Evolutionary conservation across 92 coral and sea anemone genomes (phyloP).

Genomic region (Epizoanthus illoricatus): DNA sequence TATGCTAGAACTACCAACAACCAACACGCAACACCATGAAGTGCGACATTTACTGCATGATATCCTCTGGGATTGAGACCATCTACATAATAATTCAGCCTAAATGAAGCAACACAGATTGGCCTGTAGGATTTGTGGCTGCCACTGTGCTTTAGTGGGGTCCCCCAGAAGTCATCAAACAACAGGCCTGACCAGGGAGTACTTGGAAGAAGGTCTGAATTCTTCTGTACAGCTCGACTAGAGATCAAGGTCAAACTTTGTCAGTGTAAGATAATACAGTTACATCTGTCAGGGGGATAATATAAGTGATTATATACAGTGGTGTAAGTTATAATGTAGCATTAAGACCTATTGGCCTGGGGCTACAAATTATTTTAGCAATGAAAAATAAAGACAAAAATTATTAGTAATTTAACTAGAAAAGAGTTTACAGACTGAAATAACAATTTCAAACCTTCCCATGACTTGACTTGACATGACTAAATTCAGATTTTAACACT

Average conservation of each 20-base stretch:
- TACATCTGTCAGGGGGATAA: neutral
- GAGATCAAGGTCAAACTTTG: slow-evolving; percentile 7
- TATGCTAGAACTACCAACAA: slow-evolving; percentile 73
- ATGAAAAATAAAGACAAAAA: neutral
- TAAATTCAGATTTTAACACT: too few relatives aligned
- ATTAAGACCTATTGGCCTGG: too few relatives aligned
- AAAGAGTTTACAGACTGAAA: too few relatives aligned
- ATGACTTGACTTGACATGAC: too few relatives aligned
- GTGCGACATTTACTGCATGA: slow-evolving; percentile 77
- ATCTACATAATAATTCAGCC: slow-evolving; percentile 75
- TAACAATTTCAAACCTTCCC: too few relatives aligned
- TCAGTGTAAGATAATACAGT: neutral
- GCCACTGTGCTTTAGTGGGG: slow-evolving; percentile 98
- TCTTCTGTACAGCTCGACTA: slow-evolving; percentile 95
- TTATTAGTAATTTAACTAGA: too few relatives aligned
- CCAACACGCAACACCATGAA: slow-evolving; percentile 80
- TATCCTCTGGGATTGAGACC: slow-evolving; percentile 89
- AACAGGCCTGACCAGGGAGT: slow-evolving; percentile 91
- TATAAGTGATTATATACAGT: too few relatives aligned
- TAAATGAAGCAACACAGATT: slow-evolving; percentile 93
- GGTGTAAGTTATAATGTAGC: too few relatives aligned
- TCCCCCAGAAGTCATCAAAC: slow-evolving; percentile 97
- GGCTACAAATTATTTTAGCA: too few relatives aligned
- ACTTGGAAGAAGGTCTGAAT: slow-evolving; percentile 81
- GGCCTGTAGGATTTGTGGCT: slow-evolving; percentile 99